A percentile compares a stretch with the other conserved stretches of the same genome.
phyloP scores from a whole-genome alignment of 2,888 invertebrate genomes.

The Mechanitis messenoides region DNA sequence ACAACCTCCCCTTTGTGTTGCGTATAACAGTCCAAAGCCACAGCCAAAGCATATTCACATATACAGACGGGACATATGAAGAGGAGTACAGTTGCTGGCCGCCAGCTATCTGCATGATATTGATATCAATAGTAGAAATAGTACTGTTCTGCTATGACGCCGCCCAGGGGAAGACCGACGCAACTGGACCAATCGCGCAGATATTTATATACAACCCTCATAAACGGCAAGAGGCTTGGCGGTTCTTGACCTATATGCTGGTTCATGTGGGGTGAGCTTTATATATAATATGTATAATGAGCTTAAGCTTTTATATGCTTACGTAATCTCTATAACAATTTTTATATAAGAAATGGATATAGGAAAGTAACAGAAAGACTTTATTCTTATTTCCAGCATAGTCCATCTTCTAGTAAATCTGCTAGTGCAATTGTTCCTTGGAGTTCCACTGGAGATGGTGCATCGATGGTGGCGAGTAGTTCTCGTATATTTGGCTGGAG shows the following conservation, averaged over 20 bases:
- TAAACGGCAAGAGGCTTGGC: conserved; percentile 91
- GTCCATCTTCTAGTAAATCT: conserved; percentile 94
- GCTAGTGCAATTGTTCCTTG: conserved; percentile 93
- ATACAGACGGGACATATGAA: conserved; percentile 87
- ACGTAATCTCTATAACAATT: no score
- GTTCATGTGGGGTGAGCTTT: conserved; percentile 91
- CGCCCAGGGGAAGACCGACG: conserved; percentile 58
- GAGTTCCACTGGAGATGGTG: conserved; percentile 96
- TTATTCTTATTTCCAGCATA: conserved; percentile 70
- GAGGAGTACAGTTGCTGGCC: conserved; percentile 95
- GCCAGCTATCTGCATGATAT: conserved; percentile 93
- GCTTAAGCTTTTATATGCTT: neutral
- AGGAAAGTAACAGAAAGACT: conserved; percentile 2
- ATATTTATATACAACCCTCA: conserved; percentile 93
- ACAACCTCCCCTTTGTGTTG: conserved; percentile 43
- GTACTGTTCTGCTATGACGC: conserved; percentile 79
- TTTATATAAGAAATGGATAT: no score
- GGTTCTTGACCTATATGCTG: conserved; percentile 96
- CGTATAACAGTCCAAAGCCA: conserved; percentile 48
- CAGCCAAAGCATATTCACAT: conserved; percentile 62
- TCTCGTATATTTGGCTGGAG: conserved; percentile 88
- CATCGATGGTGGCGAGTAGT: conserved; percentile 96
- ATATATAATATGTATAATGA: neutral
- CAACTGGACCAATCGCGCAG: conserved; percentile 86
- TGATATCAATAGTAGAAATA: conserved; percentile 92